A percentile compares a stretch with the other conserved stretches of the same genome.
Evolutionary conservation across 2,113 vertebrate genomes (phyloP).

Genomic region (Hyaena hyaena): DNA sequence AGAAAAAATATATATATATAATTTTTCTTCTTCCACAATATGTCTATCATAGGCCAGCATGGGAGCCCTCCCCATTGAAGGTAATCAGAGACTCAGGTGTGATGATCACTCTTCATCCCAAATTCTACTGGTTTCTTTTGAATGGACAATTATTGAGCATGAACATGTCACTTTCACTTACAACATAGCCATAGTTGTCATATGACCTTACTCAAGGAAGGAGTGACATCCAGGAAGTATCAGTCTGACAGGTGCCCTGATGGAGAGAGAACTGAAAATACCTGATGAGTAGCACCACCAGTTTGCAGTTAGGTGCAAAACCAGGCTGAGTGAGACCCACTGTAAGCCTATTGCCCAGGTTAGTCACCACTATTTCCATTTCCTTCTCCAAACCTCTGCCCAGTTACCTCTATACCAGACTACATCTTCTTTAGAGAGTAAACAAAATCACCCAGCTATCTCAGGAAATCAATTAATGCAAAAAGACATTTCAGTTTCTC

Average conservation of each 20-base stretch:
- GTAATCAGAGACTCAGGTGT: not conserved
- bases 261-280: not conserved
- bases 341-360: not conserved
- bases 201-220: fast-evolving
- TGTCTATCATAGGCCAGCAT: not conserved
- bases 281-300: not conserved
- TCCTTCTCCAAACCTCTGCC: not conserved
- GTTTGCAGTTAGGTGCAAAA: not conserved
- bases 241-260: not conserved
- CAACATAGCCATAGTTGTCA: not conserved
- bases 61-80: not conserved
- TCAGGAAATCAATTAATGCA: not conserved
- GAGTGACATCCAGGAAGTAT: not conserved
- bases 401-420: not conserved
- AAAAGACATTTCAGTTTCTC: not conserved
- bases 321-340: not conserved
- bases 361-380: not conserved
- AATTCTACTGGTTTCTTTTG: not conserved
- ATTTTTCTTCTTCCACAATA: not conserved
- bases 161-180: not conserved
- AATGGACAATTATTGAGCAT: not conserved
- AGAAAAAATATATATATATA: not conserved
- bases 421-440: not conserved
- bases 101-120: not conserved
- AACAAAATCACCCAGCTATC: not conserved